phyloP scores from a whole-genome alignment of 2,888 invertebrate species.

The Orthonevra nobilis region DNA sequence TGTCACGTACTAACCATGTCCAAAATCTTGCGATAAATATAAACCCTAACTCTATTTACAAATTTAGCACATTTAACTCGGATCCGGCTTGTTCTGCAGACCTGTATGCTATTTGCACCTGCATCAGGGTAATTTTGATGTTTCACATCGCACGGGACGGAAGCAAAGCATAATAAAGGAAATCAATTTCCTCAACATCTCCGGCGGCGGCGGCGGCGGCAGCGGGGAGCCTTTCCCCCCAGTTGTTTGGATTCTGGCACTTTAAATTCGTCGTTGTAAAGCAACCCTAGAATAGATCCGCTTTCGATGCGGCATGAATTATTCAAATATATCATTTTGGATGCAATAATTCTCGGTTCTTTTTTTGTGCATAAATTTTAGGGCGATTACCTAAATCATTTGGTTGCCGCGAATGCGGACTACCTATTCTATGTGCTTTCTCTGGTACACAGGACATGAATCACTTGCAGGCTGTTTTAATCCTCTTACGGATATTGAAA shows the following conservation, averaged over 20 bases:
- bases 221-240: too few species aligned
- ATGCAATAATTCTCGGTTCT: conserved; percentile 61
- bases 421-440: conserved; percentile 30
- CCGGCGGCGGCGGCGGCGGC: too few species aligned
- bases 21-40: conserved; percentile 61
- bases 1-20: conserved; percentile 59
- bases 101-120: conserved; percentile 34
- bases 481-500: conserved; percentile 18
- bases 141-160: conserved; percentile 4
- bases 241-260: conserved; percentile 29
- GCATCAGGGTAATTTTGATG: conserved; percentile 57
- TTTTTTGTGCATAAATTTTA: conserved; percentile 59
- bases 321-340: conserved; percentile 56
- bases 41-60: conserved; percentile 36
- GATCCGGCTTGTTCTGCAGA: conserved; percentile 13
- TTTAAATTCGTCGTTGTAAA: conserved; percentile 58
- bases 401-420: conserved; percentile 47
- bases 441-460: conserved; percentile 55
- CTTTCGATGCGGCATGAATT: conserved; percentile 55
- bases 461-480: conserved; percentile 33
- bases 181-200: conserved; percentile 53
- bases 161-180: conserved; percentile 9
- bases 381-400: conserved; percentile 69
- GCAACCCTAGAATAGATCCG: conserved; percentile 34
- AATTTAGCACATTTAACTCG: conserved; percentile 59